Evolutionary conservation across 1,140 invertebrate species (phyloP).

Genomic region (Doryteuthis pealeii): DNA sequence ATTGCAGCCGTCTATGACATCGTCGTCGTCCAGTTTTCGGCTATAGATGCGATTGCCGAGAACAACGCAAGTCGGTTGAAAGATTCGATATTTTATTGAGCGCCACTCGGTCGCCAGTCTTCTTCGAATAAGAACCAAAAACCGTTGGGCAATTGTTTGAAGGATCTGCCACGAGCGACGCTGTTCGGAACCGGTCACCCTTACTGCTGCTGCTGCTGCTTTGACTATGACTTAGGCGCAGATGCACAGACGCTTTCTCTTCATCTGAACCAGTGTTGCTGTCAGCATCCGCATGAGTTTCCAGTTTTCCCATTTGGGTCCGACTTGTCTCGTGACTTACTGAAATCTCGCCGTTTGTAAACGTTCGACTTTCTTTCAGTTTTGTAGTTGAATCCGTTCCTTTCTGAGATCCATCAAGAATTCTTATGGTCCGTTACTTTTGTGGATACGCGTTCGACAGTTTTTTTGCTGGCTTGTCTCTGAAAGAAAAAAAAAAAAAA

Average conservation of each 20-base stretch:
- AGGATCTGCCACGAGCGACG: too few relatives aligned
- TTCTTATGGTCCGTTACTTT: background rate
- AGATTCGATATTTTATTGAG: background rate
- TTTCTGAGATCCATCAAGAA: background rate
- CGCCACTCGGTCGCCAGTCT: too few relatives aligned
- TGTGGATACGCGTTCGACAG: background rate
- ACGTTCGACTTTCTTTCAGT: background rate
- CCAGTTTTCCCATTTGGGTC: background rate
- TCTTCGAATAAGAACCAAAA: too few relatives aligned
- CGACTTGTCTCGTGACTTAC: background rate
- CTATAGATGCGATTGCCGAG: background rate
- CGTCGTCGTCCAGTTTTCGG: background rate
- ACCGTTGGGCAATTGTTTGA: too few relatives aligned
- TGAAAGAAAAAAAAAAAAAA: too few relatives aligned
- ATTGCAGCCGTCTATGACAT: background rate
- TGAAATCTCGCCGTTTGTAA: background rate
- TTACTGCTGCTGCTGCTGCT: conserved; percentile 4
- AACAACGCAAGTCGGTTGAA: background rate
- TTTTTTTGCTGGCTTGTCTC: background rate
- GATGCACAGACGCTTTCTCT: background rate
- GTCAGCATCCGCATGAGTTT: background rate
- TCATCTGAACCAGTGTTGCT: conserved; percentile 3
- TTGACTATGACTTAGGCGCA: background rate
- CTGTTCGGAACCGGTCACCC: background rate
- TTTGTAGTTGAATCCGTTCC: too few relatives aligned